A percentile compares a stretch with the other conserved stretches of the same genome.
Conservation (phyloP, 2,888 invertebrate genomes). For the Pristionchus mayeri region DNA sequence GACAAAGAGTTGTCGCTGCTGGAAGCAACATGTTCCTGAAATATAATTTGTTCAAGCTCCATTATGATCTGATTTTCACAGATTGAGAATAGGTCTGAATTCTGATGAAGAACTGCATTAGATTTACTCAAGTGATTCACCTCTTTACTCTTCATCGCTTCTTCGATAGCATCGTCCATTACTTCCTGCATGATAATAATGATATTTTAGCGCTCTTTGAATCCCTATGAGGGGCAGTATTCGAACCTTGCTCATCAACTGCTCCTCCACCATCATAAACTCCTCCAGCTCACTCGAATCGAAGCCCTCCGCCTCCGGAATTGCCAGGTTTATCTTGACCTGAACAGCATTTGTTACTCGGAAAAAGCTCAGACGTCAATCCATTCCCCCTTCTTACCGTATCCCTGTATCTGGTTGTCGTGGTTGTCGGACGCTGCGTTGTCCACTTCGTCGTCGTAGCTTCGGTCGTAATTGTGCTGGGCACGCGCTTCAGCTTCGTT, state of each 20-base stretch:
- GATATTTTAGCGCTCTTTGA: neutral
- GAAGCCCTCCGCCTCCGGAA: conserved; percentile 67
- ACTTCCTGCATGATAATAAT: neutral
- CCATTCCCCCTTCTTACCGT: neutral
- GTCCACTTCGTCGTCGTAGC: conserved; percentile 34
- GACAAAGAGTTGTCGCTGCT: neutral
- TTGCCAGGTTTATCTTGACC: conserved; percentile 53
- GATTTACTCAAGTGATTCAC: no score
- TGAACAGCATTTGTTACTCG: neutral
- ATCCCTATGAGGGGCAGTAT: no score
- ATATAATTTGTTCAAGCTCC: neutral
- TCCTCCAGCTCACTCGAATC: conserved; percentile 58
- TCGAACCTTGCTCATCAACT: conserved; percentile 40
- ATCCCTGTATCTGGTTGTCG: conserved; percentile 23
- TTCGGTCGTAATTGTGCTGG: neutral
- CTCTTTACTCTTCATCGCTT: conserved; percentile 47
- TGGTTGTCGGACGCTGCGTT: neutral
- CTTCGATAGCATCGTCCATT: conserved; percentile 43
- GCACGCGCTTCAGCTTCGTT: neutral
- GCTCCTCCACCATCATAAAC: conserved; percentile 42
- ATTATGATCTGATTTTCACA: neutral
- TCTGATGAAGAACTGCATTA: no score
- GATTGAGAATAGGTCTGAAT: neutral
- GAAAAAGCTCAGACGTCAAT: no score
- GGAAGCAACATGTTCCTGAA: neutral